Evolutionary conservation across 1,140 invertebrate genomes (phyloP).

Genomic region (Philopotamus ludificatus): DNA sequence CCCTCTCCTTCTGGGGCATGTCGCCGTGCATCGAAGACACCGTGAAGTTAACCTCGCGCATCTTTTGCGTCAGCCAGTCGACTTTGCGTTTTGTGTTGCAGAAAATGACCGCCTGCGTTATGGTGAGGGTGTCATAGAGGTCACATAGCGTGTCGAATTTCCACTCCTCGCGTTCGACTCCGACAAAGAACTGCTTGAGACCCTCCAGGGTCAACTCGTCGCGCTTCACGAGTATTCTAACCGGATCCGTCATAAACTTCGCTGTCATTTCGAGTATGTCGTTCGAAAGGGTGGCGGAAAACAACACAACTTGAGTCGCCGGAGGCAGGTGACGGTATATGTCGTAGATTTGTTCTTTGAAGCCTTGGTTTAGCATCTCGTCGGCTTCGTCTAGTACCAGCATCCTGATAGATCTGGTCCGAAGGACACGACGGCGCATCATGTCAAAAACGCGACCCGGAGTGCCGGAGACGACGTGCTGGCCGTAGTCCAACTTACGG

Average conservation of each 20-base stretch:
- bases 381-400: slow-evolving; percentile 98
- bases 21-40: slow-evolving; percentile 99
- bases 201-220: slow-evolving; percentile 99
- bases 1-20: slow-evolving; percentile 99
- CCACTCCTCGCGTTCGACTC: slow-evolving; percentile 99
- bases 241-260: slow-evolving; percentile 99
- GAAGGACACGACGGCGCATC: slow-evolving; percentile 90
- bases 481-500: slow-evolving; percentile 96
- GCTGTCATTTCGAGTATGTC: slow-evolving; percentile 99
- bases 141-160: slow-evolving; percentile 99
- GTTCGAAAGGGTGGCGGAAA: slow-evolving; percentile 97
- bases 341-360: slow-evolving; percentile 99
- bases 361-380: slow-evolving; percentile 99
- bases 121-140: slow-evolving; percentile 98
- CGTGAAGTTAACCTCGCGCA: slow-evolving; percentile 98
- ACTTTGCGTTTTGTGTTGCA: slow-evolving; percentile 99
- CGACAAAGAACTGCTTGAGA: slow-evolving; percentile 99
- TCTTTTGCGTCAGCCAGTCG: slow-evolving; percentile 97
- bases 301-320: slow-evolving; percentile 93
- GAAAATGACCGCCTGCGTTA: slow-evolving; percentile 99
- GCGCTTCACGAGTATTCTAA: slow-evolving; percentile 97
- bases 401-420: slow-evolving; percentile 97
- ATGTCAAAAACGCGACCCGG: slow-evolving; percentile 94
- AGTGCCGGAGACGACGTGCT: slow-evolving; percentile 97
- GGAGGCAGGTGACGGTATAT: slow-evolving; percentile 98